Base-by-base conservation (phyloP, 2,113 vertebrate species). In the Bagarius yarrelli region DNA sequence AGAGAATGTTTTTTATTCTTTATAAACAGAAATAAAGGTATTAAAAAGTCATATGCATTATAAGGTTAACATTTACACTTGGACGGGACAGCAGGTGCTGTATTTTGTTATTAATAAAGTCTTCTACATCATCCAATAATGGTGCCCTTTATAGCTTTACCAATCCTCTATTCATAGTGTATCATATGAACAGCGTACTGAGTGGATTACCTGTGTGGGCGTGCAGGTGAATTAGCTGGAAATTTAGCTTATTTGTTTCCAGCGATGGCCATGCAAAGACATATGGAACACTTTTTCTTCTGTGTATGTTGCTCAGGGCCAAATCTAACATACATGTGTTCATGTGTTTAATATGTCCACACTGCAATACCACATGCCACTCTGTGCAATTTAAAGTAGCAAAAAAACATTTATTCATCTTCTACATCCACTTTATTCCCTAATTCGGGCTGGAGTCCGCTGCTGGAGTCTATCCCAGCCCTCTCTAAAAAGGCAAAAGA, bases 161-260 rank as follows among this genome's bases (percentile, higher is more conserved):
- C 64, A 12, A 52, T 53, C 30, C 23, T 36, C 23, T 44, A 76
- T 73, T 80, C 72, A 80, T 27, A 76, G 70, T 70, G 25, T 71
- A 55, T 60, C 19, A 66, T 25, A 40, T 2, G 81, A 76, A 34
- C 52, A 82, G 80, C 63, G 70, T 53, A 53, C 34, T 36, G 14
- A 32, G n/a, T n/a, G n/a, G n/a, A 82, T 27, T 72, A 56, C 47
- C 18, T 0, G 69, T 75, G 77, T 78, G 81, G 61, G 25, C 12
- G 53, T 55, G n/a, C 23, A 83, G 69, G 60, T 63, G 52, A 86
- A 86, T 83, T 72, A 81, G 83, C 18, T 63, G 59, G 12, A 64
- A 69, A 63, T 57, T 70, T 32, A 32, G 50, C 30, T 57, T 18
- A 71, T 81, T 77, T 72, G 47, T 34, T 57, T 16, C 5, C 56